Evolutionary conservation across 2,113 vertebrate genomes (phyloP).

Genomic region (Corydoras maculifer): DNA sequence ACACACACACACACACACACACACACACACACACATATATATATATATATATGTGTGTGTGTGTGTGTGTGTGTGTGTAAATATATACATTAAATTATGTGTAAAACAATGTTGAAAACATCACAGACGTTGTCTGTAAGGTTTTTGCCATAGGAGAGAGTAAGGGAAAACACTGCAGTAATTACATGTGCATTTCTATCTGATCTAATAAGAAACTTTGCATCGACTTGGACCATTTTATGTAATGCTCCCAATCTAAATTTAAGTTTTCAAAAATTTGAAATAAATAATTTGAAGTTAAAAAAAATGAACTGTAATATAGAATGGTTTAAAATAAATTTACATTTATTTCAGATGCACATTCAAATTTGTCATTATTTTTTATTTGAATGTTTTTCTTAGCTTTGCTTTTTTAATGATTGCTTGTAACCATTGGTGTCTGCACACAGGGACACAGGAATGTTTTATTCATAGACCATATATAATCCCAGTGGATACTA

Average conservation of each 20-base stretch:
- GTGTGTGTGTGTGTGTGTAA: too few relatives aligned
- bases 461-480: conserved; percentile 55
- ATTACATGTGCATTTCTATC: too few relatives aligned
- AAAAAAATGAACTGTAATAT: not conserved
- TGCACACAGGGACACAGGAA: conserved; percentile 31
- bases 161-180: too few relatives aligned
- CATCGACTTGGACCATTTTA: conserved; percentile 37
- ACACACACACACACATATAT: too few relatives aligned
- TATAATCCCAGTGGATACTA: conserved; percentile 61
- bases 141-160: too few relatives aligned
- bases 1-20: too few relatives aligned
- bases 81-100: too few relatives aligned
- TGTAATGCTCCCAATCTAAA: too few relatives aligned
- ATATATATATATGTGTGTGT: too few relatives aligned
- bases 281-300: not conserved
- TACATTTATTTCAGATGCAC: not conserved
- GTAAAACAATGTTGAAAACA: too few relatives aligned
- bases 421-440: not conserved
- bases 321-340: not conserved
- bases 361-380: not conserved
- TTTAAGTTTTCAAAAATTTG: not conserved
- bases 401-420: not conserved
- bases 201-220: conserved; percentile 61
- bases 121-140: too few relatives aligned
- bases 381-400: not conserved